phyloP scores from a whole-genome alignment of 1,140 invertebrate species.

The Leguminivora glycinivorella region DNA sequence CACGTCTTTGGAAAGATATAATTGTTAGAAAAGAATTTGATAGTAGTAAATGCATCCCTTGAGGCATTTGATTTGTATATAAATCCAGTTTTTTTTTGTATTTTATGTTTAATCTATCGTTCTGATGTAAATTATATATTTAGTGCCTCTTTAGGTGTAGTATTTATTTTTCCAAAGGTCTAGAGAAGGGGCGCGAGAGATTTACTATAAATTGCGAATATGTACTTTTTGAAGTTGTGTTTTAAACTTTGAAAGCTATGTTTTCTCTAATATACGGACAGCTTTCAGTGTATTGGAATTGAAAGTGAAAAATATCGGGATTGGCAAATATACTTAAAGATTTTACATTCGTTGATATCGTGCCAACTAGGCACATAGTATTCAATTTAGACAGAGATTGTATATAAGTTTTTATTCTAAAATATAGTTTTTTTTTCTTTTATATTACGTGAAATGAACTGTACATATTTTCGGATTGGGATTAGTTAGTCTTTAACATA shows the following conservation, averaged over 20 bases:
- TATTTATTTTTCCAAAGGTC: too few species aligned
- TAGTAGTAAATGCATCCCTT: background rate
- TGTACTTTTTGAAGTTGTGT: background rate
- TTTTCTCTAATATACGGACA: background rate
- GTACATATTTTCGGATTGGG: background rate
- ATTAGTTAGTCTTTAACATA: too few species aligned
- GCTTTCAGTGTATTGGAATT: background rate
- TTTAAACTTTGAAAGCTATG: background rate
- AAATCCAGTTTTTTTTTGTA: too few species aligned
- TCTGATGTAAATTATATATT: too few species aligned
- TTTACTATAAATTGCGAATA: too few species aligned
- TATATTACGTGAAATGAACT: background rate
- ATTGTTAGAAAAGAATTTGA: background rate
- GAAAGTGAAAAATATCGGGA: background rate
- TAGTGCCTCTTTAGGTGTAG: too few species aligned
- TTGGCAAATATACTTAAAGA: background rate
- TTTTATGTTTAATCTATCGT: too few species aligned
- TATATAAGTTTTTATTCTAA: background rate
- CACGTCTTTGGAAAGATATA: background rate
- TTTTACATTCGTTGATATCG: conserved; percentile 30
- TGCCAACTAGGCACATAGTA: conserved; percentile 35
- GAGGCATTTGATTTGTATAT: too few species aligned
- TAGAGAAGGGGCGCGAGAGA: too few species aligned
- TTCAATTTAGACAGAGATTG: background rate
- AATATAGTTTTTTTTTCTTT: background rate